Conservation (phyloP, 2,888 invertebrate genomes). For the Drosophila colorata region DNA sequence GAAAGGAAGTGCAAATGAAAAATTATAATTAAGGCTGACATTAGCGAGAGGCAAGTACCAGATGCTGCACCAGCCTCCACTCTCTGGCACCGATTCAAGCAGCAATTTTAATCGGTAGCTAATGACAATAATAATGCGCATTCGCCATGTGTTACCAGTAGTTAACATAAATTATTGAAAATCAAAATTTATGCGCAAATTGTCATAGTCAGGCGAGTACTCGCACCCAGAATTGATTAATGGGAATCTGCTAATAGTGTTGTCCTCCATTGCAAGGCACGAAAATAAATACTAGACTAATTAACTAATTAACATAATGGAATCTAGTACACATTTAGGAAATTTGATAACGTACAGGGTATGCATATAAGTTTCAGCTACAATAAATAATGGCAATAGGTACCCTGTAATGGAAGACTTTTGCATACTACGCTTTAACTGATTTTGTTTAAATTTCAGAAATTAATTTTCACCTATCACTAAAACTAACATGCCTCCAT, state of each 20-base stretch:
- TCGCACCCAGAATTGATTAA: constrained; percentile 60
- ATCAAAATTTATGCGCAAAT: constrained; percentile 73
- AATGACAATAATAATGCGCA: constrained; percentile 57
- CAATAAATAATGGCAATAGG: background rate
- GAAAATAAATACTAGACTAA: constrained; percentile 22
- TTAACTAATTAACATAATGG: constrained; percentile 8
- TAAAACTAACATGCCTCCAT: background rate
- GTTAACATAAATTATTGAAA: constrained; percentile 74
- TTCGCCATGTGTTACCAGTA: constrained; percentile 75
- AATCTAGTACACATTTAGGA: background rate
- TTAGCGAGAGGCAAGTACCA: constrained; percentile 35
- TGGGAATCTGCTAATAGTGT: constrained; percentile 43
- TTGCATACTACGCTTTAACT: background rate
- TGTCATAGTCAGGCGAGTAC: constrained; percentile 64
- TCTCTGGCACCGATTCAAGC: constrained; percentile 11
- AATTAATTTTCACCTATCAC: background rate
- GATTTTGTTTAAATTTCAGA: background rate
- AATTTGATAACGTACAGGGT: background rate
- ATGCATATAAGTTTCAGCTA: too few species aligned
- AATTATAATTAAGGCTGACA: constrained; percentile 73
- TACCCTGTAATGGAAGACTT: background rate
- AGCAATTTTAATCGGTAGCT: constrained; percentile 38
- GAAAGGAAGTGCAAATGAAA: constrained; percentile 60
- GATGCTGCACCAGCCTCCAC: constrained; percentile 23
- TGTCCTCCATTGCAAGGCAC: constrained; percentile 9